phyloP scores from a whole-genome alignment of 2,888 invertebrate genomes.

The Noctua pronuba region DNA sequence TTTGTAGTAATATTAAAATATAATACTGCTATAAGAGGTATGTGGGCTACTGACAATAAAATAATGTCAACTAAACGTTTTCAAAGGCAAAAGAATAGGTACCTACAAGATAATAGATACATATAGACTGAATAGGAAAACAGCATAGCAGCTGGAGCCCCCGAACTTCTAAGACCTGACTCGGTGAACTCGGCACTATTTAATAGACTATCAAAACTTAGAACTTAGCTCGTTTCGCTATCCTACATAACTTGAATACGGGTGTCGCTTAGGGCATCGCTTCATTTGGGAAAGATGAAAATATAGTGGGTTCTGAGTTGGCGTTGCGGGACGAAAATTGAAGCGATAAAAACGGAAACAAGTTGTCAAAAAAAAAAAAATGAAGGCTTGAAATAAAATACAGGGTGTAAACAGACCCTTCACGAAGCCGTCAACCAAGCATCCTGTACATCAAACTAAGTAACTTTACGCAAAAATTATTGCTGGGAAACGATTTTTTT shows the following conservation, averaged over 20 bases:
- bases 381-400: not conserved
- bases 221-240: constrained; percentile 63
- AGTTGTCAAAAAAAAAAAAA: not conserved
- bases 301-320: not conserved
- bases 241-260: constrained; percentile 51
- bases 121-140: constrained; percentile 29
- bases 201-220: constrained; percentile 68
- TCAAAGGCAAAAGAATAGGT: not conserved
- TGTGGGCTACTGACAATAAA: not conserved
- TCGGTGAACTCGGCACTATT: constrained; percentile 59
- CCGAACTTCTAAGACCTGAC: constrained; percentile 61
- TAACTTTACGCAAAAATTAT: no score
- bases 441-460: no score
- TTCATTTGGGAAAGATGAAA: constrained; percentile 49
- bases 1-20: not conserved
- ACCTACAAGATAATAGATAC: not conserved
- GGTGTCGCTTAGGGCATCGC: constrained; percentile 43
- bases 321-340: not conserved
- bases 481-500: no score
- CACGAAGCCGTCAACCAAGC: no score
- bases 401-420: no score
- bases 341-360: not conserved
- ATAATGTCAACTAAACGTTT: not conserved
- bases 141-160: constrained; percentile 53
- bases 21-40: not conserved